Conservation (phyloP, 2,797 vertebrate species). For the Hybognathus amarus region DNA sequence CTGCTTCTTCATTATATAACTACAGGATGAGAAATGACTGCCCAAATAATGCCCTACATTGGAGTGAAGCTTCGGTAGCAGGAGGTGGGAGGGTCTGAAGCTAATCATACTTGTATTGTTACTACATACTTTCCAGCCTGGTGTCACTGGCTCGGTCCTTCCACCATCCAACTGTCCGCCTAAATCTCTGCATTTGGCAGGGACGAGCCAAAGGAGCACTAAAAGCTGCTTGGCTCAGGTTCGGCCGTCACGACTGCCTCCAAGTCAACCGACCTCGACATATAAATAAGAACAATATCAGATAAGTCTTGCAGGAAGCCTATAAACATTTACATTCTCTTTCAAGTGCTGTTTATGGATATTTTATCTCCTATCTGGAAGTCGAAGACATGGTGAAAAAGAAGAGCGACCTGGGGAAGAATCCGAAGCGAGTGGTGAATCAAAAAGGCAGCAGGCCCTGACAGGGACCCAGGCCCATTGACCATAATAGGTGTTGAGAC, state of each 20-base stretch:
- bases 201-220: slow-evolving; percentile 52
- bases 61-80: slow-evolving; percentile 15
- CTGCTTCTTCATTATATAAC: background rate
- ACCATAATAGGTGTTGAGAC: slow-evolving; percentile 71
- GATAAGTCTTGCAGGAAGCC: slow-evolving; percentile 69
- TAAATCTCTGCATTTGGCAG: slow-evolving; percentile 60
- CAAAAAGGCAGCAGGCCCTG: slow-evolving; percentile 64
- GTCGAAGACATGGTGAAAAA: slow-evolving; percentile 63
- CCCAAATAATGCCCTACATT: background rate
- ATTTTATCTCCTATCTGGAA: slow-evolving; percentile 72
- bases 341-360: slow-evolving; percentile 74
- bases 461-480: slow-evolving; percentile 62
- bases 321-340: slow-evolving; percentile 76
- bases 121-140: slow-evolving; percentile 63
- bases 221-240: slow-evolving; percentile 62
- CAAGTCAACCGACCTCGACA: slow-evolving; percentile 55
- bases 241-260: slow-evolving; percentile 54
- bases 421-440: slow-evolving; percentile 64
- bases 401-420: slow-evolving; percentile 55
- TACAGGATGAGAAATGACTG: background rate
- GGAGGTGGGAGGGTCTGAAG: slow-evolving; percentile 15
- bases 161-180: slow-evolving; percentile 64
- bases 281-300: slow-evolving; percentile 74
- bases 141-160: slow-evolving; percentile 59
- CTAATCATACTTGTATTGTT: slow-evolving; percentile 53